Evolutionary conservation across 1,140 invertebrate species (phyloP), one percentile per base, ranked within the genome.

Genomic region (Cydia strobilella): DNA sequence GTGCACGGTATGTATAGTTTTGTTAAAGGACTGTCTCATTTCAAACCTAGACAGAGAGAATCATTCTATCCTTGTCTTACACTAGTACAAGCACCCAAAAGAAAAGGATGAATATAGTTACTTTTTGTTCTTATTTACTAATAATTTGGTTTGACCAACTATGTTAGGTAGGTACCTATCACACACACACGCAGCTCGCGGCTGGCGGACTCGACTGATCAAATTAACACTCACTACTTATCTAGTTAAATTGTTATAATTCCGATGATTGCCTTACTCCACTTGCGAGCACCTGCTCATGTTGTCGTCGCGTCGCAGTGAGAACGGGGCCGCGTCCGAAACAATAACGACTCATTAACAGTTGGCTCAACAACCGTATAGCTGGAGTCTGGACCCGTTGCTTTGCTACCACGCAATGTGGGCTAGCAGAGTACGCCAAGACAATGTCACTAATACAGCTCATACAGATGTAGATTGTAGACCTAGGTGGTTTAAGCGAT

Each of bases 1-100:
- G 95, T 98, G 1, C 96, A 98, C 92, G 95, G 94, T 94, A 87
- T 74, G 72, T n/a, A n/a, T n/a, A n/a, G n/a, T n/a, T n/a, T n/a
- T n/a, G n/a, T n/a, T n/a, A n/a, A n/a, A n/a, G n/a, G n/a, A n/a
- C n/a, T n/a, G n/a, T n/a, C n/a, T n/a, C n/a, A n/a, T n/a, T n/a
- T n/a, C n/a, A n/a, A n/a, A n/a, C n/a, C n/a, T n/a, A n/a, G n/a
- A n/a, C n/a, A n/a, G n/a, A n/a, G n/a, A n/a, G n/a, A n/a, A n/a
- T n/a, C n/a, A n/a, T n/a, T n/a, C n/a, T n/a, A n/a, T n/a, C n/a
- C n/a, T n/a, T n/a, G n/a, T n/a, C n/a, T n/a, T n/a, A n/a, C n/a
- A n/a, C n/a, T n/a, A n/a, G n/a, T n/a, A n/a, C n/a, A n/a, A n/a
- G n/a, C n/a, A n/a, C n/a, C n/a, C n/a, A n/a, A n/a, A n/a, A n/a